Evolutionary conservation across 2,888 invertebrate species (phyloP).

Genomic region (Tanytarsus gracilentus): DNA sequence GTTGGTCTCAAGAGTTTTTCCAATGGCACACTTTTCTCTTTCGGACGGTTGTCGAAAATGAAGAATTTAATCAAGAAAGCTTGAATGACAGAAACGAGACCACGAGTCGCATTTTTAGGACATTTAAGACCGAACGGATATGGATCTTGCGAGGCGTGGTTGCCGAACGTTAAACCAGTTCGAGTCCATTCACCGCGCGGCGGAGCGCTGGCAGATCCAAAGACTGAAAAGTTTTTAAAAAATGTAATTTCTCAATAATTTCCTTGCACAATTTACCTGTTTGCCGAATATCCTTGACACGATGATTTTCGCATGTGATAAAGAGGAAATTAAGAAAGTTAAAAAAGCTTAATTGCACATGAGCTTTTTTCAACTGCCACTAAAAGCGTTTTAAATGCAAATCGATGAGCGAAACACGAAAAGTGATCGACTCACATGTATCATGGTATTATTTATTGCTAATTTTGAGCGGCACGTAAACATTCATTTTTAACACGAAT

Average conservation of each 20-base stretch:
- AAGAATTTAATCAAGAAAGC: slow-evolving; percentile 61
- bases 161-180: slow-evolving; percentile 54
- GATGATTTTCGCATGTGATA: too few species aligned
- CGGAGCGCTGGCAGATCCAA: slow-evolving; percentile 58
- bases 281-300: slow-evolving; percentile 14
- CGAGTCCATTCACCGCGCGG: slow-evolving; percentile 63
- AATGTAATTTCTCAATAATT: not conserved
- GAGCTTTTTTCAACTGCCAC: too few species aligned
- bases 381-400: too few species aligned
- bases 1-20: slow-evolving; percentile 57
- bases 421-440: too few species aligned
- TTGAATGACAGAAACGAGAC: slow-evolving; percentile 55
- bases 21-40: slow-evolving; percentile 46
- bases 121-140: slow-evolving; percentile 54
- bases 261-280: slow-evolving; percentile 8
- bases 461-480: too few species aligned
- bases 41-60: slow-evolving; percentile 50
- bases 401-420: too few species aligned
- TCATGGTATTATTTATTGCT: too few species aligned
- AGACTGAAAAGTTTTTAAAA: slow-evolving; percentile 39
- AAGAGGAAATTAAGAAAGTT: not conserved
- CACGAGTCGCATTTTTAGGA: slow-evolving; percentile 56
- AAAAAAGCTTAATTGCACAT: not conserved
- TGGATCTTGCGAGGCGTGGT: slow-evolving; percentile 33
- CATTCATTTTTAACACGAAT: too few species aligned